Base-by-base conservation (phyloP, 2,888 invertebrate species). In the Drosophila siamana region DNA sequence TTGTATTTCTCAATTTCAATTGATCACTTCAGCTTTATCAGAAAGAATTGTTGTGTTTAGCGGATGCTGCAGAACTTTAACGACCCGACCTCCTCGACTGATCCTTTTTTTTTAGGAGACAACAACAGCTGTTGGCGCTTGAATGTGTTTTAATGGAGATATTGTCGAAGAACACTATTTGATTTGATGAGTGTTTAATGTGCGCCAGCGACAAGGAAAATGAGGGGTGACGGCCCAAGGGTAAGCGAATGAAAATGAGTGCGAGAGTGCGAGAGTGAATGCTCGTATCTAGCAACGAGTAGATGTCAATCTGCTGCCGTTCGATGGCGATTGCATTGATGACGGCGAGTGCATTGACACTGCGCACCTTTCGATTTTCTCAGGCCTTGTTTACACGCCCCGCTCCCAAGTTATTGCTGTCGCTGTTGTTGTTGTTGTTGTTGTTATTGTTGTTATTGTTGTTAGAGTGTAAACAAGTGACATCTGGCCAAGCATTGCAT, bases 401-500 rank as follows among this genome's bases (percentile, higher is more conserved):
- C 16, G 15, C 46, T 13, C 13, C 4, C n/a, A 15, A 36, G 36
- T 15, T 5, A 30, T 7, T 30, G 50, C 60, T 46, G 52, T 33
- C 64, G 50, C 51, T 66, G 54, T 52, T 63, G 50, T 62, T 46
- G 52, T 33, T 69, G 50, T 55, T 66, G 54, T 52, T 63, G 64
- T 36, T 57, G 38, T 13, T 56, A 43, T 46, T 64, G 62, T 26
- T 75, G 55, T 30, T 61, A 56, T 52, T 68, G 69, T 15, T 38
- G 13, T 15, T 13, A 13, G 7, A 38, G 70, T 61, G 88, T 74
- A 86, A 88, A 85, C 84, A 85, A 85, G 69, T 86, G 84, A 85
- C 88, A 85, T 85, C 84, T 85, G 84, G 81, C 54, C 63, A 56
- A 51, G 38, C 50, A 51, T 33, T 30, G 41, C 59, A 40, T 24